Percentiles rank a stretch among this genome's conserved stretches.
These are phyloP conservation scores for Cantharis rustica DNA, from an alignment of 2,888 invertebrate species.

Conservation along the genomic window DNA sequence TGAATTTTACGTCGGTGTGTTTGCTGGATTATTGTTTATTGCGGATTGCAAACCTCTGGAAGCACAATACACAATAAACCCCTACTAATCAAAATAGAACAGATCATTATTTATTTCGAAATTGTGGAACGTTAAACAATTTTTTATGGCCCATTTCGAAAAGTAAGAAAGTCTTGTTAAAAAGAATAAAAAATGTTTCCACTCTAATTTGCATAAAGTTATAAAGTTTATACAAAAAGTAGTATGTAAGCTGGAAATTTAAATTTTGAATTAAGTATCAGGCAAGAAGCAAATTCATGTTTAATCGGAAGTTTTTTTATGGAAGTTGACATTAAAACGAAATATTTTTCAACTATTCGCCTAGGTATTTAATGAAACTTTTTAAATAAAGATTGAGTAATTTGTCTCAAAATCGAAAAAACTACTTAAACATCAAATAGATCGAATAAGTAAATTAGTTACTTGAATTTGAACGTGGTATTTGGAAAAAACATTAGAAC, in stretches of 20 bases:
- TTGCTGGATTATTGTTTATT: too few relatives aligned
- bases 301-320: background rate
- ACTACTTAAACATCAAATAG: background rate
- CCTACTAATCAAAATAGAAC: too few relatives aligned
- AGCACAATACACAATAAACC: too few relatives aligned
- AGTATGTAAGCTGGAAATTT: background rate
- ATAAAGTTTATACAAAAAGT: background rate
- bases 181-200: background rate
- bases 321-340: background rate
- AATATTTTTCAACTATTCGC: background rate
- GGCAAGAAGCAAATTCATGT: background rate
- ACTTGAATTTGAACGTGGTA: background rate
- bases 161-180: background rate
- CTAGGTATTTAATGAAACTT: too few relatives aligned
- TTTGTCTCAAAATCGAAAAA: background rate
- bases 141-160: background rate
- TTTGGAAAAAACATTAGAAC: background rate
- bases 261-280: background rate
- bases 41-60: too few relatives aligned
- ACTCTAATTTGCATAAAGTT: background rate
- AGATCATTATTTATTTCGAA: background rate
- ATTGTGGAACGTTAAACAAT: background rate
- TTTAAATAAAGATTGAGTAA: background rate
- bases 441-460: background rate
- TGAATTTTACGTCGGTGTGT: too few relatives aligned